Conservation (phyloP, 1,140 invertebrate species). For the Telenomus remus region DNA sequence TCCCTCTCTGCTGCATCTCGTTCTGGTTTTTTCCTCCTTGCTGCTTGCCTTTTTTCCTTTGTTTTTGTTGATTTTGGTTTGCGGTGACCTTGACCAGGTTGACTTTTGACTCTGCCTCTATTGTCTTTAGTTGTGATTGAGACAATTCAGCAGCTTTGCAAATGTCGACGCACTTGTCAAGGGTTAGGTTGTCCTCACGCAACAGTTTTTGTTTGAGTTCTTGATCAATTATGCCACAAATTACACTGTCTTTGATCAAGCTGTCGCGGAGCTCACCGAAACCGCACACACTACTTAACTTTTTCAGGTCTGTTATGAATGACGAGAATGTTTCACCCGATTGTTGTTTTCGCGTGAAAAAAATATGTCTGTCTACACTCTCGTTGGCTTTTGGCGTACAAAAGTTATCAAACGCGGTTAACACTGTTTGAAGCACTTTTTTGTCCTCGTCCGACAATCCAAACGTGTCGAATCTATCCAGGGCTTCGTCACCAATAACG, state of each 20-base stretch:
- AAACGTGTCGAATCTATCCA: conserved; percentile 51
- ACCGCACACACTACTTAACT: conserved; percentile 37
- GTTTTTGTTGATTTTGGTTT: conserved; percentile 19
- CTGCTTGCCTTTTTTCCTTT: conserved; percentile 18
- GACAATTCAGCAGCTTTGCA: conserved; percentile 32
- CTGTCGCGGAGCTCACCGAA: conserved; percentile 40
- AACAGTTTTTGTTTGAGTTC: conserved; percentile 45
- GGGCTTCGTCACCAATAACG: conserved; percentile 60
- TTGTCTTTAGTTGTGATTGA: conserved; percentile 38
- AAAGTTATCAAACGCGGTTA: conserved; percentile 58
- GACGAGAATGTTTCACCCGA: conserved; percentile 31
- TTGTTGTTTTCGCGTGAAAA: conserved; percentile 33
- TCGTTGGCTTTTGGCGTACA: conserved; percentile 60
- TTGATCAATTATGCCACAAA: conserved; percentile 40
- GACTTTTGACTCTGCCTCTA: conserved; percentile 15
- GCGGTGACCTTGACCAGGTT: conserved; percentile 20
- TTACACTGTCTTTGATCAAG: conserved; percentile 45
- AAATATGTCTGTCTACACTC: conserved; percentile 55
- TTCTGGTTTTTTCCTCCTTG: background rate
- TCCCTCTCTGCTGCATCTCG: background rate
- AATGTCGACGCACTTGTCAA: conserved; percentile 48
- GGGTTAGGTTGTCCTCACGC: conserved; percentile 26
- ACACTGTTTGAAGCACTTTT: conserved; percentile 35
- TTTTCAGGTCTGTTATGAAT: conserved; percentile 48
- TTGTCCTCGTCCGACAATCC: conserved; percentile 49